phyloP scores from a whole-genome alignment of 2,888 invertebrate species.

The Panopea generosa region DNA sequence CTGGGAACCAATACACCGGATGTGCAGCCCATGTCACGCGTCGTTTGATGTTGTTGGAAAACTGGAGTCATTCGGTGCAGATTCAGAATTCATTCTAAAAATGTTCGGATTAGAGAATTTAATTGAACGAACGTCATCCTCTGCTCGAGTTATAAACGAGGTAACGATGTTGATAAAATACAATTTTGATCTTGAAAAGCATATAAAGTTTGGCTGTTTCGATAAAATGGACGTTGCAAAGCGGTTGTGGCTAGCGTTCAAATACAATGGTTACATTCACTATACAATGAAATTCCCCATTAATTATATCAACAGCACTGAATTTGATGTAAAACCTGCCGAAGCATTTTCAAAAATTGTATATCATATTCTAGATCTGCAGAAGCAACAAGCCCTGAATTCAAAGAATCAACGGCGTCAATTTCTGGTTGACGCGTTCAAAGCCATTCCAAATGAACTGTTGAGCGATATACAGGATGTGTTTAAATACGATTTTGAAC shows the following conservation, averaged over 20 bases:
- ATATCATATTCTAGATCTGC: slow-evolving; percentile 6
- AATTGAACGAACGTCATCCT: not conserved
- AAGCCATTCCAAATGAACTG: slow-evolving; percentile 23
- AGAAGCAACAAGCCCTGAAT: slow-evolving; percentile 1
- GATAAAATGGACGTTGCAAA: slow-evolving; percentile 38
- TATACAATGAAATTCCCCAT: slow-evolving; percentile 14
- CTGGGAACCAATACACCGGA: slow-evolving; percentile 42
- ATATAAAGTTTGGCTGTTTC: slow-evolving; percentile 43
- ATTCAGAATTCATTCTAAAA: slow-evolving; percentile 38
- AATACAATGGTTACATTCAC: slow-evolving; percentile 61
- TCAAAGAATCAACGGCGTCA: slow-evolving; percentile 26
- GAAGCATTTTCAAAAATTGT: not conserved
- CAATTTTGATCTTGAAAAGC: slow-evolving; percentile 40
- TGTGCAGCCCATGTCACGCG: slow-evolving; percentile 61
- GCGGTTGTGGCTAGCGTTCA: slow-evolving; percentile 56
- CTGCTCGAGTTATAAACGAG: slow-evolving; percentile 35
- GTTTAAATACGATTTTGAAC: slow-evolving; percentile 58
- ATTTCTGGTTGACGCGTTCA: slow-evolving; percentile 48
- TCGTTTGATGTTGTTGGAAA: slow-evolving; percentile 59
- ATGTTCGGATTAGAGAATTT: slow-evolving; percentile 31
- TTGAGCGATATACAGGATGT: slow-evolving; percentile 32
- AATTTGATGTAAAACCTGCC: not conserved
- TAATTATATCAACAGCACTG: not conserved
- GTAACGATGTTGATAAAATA: slow-evolving; percentile 44
- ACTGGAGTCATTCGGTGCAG: slow-evolving; percentile 56